Percentiles rank a stretch among this genome's conserved stretches.
These are phyloP conservation scores for Desmodus rotundus DNA, from an alignment of 2,113 vertebrate genomes.

Conservation along the genomic window DNA sequence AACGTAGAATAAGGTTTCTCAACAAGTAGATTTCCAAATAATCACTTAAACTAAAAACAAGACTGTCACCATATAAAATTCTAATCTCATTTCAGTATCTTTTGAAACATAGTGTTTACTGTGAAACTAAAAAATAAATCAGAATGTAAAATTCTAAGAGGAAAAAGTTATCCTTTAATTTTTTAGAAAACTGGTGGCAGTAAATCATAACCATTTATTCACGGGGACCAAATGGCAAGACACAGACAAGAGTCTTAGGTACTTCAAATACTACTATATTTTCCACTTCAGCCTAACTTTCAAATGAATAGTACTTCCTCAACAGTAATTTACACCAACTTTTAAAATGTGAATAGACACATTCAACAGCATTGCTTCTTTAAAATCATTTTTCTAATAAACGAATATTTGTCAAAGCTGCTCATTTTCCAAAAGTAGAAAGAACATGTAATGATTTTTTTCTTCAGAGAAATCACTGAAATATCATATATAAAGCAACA, in stretches of 20 bases:
- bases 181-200: not conserved
- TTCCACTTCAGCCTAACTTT: not conserved
- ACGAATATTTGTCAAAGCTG: not conserved
- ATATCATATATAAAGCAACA: not conserved
- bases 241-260: not conserved
- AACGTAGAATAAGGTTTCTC: not conserved
- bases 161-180: not conserved
- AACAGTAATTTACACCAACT: not conserved
- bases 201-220: constrained; percentile 8
- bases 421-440: constrained; percentile 3
- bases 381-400: not conserved
- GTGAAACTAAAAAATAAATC: constrained; percentile 21
- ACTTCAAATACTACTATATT: not conserved
- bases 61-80: not conserved
- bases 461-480: not conserved
- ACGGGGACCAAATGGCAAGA: not conserved
- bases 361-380: not conserved
- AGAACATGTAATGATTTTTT: not conserved
- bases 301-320: not conserved
- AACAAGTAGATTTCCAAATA: constrained; percentile 21
- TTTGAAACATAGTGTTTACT: constrained; percentile 7
- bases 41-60: not conserved
- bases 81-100: not conserved
- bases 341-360: not conserved
- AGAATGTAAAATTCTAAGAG: not conserved